These are phyloP conservation scores for Platorchestia sp. DNA, from an alignment of 1,140 invertebrate species.

Conservation along the genomic window DNA sequence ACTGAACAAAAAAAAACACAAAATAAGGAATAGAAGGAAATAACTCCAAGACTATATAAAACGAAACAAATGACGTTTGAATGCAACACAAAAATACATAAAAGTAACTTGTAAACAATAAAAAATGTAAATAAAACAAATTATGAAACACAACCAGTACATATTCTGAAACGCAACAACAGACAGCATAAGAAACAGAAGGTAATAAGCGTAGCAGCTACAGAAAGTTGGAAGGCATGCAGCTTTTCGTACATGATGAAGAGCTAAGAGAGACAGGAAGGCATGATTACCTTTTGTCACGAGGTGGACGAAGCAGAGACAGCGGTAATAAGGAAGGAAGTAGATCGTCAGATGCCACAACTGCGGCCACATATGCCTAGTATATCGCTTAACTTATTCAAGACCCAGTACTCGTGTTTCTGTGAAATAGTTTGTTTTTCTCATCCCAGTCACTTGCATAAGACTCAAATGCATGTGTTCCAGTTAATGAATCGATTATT, in stretches of 20 bases:
- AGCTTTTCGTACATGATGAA: neutral
- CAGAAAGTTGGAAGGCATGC: neutral
- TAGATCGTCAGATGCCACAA: neutral
- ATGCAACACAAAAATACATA: neutral
- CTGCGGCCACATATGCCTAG: neutral
- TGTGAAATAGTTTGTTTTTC: neutral
- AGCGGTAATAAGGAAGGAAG: constrained; percentile 16
- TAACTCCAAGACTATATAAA: neutral
- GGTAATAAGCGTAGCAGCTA: neutral
- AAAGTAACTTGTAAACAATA: neutral
- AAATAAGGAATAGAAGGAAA: neutral
- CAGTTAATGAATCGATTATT: too few relatives aligned
- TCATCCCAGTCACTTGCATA: too few relatives aligned
- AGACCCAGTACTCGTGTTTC: too few relatives aligned
- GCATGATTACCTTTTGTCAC: constrained; percentile 36
- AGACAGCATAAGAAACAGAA: neutral
- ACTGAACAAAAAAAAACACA: neutral
- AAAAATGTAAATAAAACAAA: neutral
- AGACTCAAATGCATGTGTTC: too few relatives aligned
- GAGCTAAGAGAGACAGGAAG: neutral
- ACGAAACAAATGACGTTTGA: neutral
- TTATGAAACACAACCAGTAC: neutral
- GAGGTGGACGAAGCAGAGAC: neutral
- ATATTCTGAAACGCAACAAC: neutral
- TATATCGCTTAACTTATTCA: neutral